These are phyloP conservation scores for Tetraodon nigroviridis DNA, from an alignment of 2,113 vertebrate genomes.

Conservation along the genomic window DNA sequence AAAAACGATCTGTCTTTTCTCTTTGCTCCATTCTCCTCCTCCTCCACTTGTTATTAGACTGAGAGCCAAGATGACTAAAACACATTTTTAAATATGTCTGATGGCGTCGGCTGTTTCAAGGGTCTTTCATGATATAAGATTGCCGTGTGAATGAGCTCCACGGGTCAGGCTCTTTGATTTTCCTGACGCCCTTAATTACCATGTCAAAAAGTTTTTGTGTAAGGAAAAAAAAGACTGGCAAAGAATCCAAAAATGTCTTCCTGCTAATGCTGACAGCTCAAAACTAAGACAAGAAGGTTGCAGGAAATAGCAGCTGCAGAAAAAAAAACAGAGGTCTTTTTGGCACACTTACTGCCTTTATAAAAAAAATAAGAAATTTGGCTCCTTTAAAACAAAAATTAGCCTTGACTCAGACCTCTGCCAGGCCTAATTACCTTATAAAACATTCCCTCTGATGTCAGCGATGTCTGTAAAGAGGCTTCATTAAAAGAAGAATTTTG, in stretches of 20 bases:
- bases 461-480: slow-evolving; percentile 48
- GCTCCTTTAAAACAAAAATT: slow-evolving; percentile 39
- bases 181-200: slow-evolving; percentile 22
- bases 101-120: slow-evolving; percentile 63
- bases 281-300: too few species aligned
- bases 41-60: slow-evolving; percentile 33
- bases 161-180: slow-evolving; percentile 22
- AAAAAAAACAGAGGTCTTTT: too few species aligned
- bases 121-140: slow-evolving; percentile 48
- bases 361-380: slow-evolving; percentile 12
- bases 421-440: slow-evolving; percentile 55
- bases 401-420: slow-evolving; percentile 22
- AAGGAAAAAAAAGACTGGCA: slow-evolving; percentile 13
- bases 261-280: too few species aligned
- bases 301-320: too few species aligned
- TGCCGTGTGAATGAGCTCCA: slow-evolving; percentile 37
- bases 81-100: slow-evolving; percentile 63
- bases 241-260: too few species aligned
- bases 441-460: slow-evolving; percentile 53
- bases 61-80: slow-evolving; percentile 55
- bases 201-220: slow-evolving; percentile 29
- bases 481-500: slow-evolving; percentile 37
- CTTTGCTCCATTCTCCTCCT: neutral
- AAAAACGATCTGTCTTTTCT: slow-evolving; percentile 1
- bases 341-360: neutral